Evolutionary conservation across 2,888 invertebrate genomes (phyloP).

Genomic region (Sialis lutaria): DNA sequence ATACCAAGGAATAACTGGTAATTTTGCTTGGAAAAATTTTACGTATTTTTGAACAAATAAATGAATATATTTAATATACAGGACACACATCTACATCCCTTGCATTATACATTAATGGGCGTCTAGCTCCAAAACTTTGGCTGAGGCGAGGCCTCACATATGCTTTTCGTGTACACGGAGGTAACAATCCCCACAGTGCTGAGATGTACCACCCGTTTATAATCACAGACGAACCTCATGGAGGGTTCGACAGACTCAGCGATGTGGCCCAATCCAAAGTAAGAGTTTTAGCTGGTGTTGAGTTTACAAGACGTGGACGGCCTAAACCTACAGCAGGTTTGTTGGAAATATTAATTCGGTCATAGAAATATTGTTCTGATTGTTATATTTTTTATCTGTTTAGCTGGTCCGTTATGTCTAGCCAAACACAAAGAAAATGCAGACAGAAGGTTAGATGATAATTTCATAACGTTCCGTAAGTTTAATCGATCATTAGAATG

Average conservation of each 20-base stretch:
- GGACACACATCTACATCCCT: slow-evolving; percentile 52
- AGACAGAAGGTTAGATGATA: slow-evolving; percentile 64
- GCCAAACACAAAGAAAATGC: slow-evolving; percentile 43
- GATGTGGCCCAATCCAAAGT: slow-evolving; percentile 52
- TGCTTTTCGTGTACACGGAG: slow-evolving; percentile 64
- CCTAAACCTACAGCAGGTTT: slow-evolving; percentile 59
- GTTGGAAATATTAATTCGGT: neutral
- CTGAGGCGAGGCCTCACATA: slow-evolving; percentile 72
- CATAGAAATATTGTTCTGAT: neutral
- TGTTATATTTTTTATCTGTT: slow-evolving; percentile 1
- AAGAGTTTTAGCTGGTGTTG: slow-evolving; percentile 62
- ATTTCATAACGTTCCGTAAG: slow-evolving; percentile 61
- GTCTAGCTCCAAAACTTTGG: slow-evolving; percentile 73
- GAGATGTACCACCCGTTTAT: slow-evolving; percentile 79
- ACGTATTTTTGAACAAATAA: neutral
- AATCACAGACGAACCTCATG: slow-evolving; percentile 68
- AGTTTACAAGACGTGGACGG: slow-evolving; percentile 64
- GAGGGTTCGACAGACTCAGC: slow-evolving; percentile 60
- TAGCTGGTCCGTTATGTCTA: slow-evolving; percentile 64
- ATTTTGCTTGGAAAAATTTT: slow-evolving; percentile 4
- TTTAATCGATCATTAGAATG: slow-evolving; percentile 62
- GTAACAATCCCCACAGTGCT: slow-evolving; percentile 75
- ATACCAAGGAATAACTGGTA: slow-evolving; percentile 53
- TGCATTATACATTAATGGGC: slow-evolving; percentile 88
- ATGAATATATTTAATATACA: slow-evolving; percentile 13